phyloP scores from a whole-genome alignment of 2,113 vertebrate genomes.

The Eleginops maclovinus region DNA sequence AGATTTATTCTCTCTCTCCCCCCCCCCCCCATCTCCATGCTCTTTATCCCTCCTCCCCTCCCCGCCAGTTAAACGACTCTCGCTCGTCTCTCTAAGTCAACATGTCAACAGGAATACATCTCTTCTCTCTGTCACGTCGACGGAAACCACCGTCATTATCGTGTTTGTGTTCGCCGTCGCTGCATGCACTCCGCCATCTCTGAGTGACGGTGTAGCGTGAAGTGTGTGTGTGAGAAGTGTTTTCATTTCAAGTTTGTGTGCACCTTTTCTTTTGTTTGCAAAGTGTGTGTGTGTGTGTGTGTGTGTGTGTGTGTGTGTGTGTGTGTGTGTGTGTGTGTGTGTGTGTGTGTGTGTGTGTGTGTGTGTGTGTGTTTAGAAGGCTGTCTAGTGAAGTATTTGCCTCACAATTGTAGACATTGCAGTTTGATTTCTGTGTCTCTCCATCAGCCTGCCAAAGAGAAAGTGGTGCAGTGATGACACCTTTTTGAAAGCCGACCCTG shows the following conservation, averaged over 20 bases:
- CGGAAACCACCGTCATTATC: not conserved
- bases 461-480: too few relatives aligned
- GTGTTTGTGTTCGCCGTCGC: not conserved
- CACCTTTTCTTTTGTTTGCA: too few relatives aligned
- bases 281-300: not conserved
- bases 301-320: constrained; percentile 12
- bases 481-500: too few relatives aligned
- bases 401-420: not conserved
- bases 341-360: not conserved
- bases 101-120: constrained; percentile 47
- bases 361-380: not conserved
- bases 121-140: not conserved
- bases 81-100: constrained; percentile 63
- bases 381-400: not conserved
- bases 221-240: not conserved
- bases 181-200: not conserved
- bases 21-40: not conserved
- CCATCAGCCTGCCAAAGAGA: not conserved
- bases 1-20: constrained; percentile 33
- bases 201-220: not conserved
- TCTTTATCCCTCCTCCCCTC: constrained; percentile 27
- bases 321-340: not conserved
- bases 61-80: constrained; percentile 38
- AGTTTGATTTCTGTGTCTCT: not conserved
- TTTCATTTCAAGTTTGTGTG: not conserved